Evolutionary conservation across 2,113 vertebrate species (phyloP).

Genomic region (Hucho hucho): DNA sequence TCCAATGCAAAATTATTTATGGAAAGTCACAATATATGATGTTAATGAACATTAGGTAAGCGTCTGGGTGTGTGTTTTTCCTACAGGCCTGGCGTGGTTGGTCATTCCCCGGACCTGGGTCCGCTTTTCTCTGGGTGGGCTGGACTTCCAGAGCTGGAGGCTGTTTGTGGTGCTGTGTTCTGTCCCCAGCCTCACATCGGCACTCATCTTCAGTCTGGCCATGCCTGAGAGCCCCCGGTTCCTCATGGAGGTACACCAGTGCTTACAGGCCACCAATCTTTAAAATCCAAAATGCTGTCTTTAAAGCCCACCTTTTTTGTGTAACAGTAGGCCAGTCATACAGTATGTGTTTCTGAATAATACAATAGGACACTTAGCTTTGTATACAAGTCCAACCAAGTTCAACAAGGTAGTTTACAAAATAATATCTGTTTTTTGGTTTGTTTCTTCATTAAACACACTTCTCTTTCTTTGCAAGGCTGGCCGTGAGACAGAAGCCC

Average conservation of each 20-base stretch:
- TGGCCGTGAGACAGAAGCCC: conserved; percentile 61
- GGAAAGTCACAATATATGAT: too few relatives aligned
- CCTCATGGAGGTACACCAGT: conserved; percentile 71
- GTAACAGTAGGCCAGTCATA: too few relatives aligned
- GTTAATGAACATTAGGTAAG: background rate
- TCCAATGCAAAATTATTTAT: too few relatives aligned
- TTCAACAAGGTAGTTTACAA: too few relatives aligned
- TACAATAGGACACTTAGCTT: background rate
- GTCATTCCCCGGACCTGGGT: conserved; percentile 69
- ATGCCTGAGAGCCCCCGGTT: conserved; percentile 80
- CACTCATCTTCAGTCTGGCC: conserved; percentile 63
- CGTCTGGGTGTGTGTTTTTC: background rate
- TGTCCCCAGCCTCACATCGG: conserved; percentile 71
- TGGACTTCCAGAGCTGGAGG: conserved; percentile 73
- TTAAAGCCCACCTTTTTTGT: too few relatives aligned
- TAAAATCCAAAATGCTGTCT: too few relatives aligned
- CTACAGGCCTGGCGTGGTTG: conserved; percentile 72
- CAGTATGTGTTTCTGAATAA: background rate
- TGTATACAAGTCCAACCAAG: too few relatives aligned
- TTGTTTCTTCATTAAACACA: too few relatives aligned
- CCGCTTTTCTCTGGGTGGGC: conserved; percentile 43
- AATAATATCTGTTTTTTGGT: too few relatives aligned
- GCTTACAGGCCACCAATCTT: background rate
- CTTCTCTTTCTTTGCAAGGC: conserved; percentile 46
- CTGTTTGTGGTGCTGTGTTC: conserved; percentile 77